Conservation (phyloP, 2,888 invertebrate species). For the Drosophila quinaria region DNA sequence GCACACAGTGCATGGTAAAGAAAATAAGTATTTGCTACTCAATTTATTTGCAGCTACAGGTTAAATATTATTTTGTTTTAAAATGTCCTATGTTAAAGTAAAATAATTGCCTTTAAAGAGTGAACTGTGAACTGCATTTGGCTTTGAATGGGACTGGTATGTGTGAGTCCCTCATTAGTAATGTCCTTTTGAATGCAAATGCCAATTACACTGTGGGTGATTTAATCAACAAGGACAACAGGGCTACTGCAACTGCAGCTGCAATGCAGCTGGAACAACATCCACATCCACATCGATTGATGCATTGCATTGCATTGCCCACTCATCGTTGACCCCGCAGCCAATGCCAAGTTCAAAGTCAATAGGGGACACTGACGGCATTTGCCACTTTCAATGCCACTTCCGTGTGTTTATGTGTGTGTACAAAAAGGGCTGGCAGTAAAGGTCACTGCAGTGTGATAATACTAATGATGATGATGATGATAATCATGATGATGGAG, state of each 20-base stretch:
- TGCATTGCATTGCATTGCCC: constrained; percentile 29
- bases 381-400: constrained; percentile 70
- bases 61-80: background rate
- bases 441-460: constrained; percentile 37
- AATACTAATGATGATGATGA: constrained; percentile 22
- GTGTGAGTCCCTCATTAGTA: constrained; percentile 46
- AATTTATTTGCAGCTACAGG: constrained; percentile 1
- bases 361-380: constrained; percentile 57
- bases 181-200: constrained; percentile 72
- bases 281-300: constrained; percentile 19
- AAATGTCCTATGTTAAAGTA: background rate
- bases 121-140: background rate
- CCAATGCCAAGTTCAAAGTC: constrained; percentile 81
- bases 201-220: constrained; percentile 72
- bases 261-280: constrained; percentile 18
- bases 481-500: constrained; percentile 14
- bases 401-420: constrained; percentile 39
- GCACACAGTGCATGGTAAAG: background rate
- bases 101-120: background rate
- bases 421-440: constrained; percentile 29
- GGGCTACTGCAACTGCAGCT: constrained; percentile 28
- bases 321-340: constrained; percentile 63
- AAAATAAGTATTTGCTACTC: background rate
- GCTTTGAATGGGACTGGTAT: background rate
- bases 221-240: constrained; percentile 77